Percentiles rank a stretch among this genome's conserved stretches.
Conservation (phyloP, 2,888 invertebrate species). For the Nesidiocoris tenuis region DNA sequence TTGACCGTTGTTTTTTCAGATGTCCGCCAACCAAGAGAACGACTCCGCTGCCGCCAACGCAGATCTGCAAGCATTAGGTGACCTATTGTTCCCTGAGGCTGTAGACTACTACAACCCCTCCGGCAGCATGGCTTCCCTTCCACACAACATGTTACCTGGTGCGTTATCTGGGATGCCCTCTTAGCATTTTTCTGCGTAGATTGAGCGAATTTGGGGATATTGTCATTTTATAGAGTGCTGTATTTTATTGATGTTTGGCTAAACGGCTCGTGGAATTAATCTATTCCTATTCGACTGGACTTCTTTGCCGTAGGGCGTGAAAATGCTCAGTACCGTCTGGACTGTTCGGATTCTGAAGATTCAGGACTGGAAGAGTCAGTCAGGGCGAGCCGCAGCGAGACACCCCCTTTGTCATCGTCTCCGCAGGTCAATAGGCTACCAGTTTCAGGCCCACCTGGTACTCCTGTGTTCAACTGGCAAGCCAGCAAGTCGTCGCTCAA, state of each 20-base stretch:
- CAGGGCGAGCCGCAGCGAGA: constrained; percentile 28
- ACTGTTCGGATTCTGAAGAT: constrained; percentile 39
- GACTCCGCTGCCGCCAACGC: constrained; percentile 27
- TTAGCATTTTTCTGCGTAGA: too few species aligned
- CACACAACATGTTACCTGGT: constrained; percentile 40
- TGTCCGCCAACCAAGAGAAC: constrained; percentile 20
- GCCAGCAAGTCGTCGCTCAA: constrained; percentile 63
- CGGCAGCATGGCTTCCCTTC: constrained; percentile 16
- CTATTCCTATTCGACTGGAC: neutral
- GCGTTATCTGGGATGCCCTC: too few species aligned
- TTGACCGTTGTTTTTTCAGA: too few species aligned
- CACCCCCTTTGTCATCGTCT: constrained; percentile 11
- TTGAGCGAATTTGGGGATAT: neutral
- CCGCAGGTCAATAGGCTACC: constrained; percentile 27
- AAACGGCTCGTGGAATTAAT: neutral
- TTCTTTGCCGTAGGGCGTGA: too few species aligned
- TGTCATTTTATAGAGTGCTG: too few species aligned
- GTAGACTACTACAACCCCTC: constrained; percentile 13
- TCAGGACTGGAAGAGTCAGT: constrained; percentile 39
- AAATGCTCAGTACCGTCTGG: constrained; percentile 13
- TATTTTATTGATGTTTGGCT: too few species aligned
- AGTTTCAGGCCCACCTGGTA: constrained; percentile 20
- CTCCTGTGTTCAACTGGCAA: constrained; percentile 64
- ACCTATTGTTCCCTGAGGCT: constrained; percentile 23
- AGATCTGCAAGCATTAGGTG: constrained; percentile 24